Percentiles rank a stretch among this genome's conserved stretches.
Conservation (phyloP, 2,797 vertebrate species). For the Vireo griseus region DNA sequence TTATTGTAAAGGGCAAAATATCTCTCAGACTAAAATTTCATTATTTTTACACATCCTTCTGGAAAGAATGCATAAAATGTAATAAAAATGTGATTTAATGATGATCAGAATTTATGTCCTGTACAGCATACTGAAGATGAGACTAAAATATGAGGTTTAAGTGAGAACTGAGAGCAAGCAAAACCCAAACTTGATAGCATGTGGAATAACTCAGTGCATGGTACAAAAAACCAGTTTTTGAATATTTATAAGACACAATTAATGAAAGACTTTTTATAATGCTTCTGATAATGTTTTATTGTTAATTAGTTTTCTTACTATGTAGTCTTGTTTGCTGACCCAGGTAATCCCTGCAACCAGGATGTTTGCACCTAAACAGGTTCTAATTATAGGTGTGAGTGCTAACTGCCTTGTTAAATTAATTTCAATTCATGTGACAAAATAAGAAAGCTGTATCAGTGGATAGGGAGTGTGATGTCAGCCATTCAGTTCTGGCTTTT, state of each 20-base stretch:
- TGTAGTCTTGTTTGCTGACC: constrained; percentile 1
- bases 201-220: background rate
- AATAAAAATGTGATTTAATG: constrained; percentile 57
- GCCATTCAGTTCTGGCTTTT: background rate
- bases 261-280: constrained; percentile 10
- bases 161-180: background rate
- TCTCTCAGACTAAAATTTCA: constrained; percentile 42
- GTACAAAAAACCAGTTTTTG: constrained; percentile 5
- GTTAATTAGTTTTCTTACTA: constrained; percentile 53
- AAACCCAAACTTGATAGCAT: background rate
- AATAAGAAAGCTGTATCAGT: background rate
- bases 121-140: background rate
- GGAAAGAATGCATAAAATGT: constrained; percentile 22
- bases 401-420: constrained; percentile 6
- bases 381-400: background rate
- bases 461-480: background rate
- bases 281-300: constrained; percentile 5
- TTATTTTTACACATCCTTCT: constrained; percentile 48
- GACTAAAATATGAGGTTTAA: constrained; percentile 29
- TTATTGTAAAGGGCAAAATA: constrained; percentile 60
- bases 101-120: constrained; percentile 31
- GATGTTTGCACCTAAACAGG: constrained; percentile 24
- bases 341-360: constrained; percentile 21
- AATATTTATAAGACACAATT: constrained; percentile 41
- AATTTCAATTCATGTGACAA: background rate